Evolutionary conservation across 1,140 invertebrate species (phyloP).

Genomic region (Dendroctonus valens): DNA sequence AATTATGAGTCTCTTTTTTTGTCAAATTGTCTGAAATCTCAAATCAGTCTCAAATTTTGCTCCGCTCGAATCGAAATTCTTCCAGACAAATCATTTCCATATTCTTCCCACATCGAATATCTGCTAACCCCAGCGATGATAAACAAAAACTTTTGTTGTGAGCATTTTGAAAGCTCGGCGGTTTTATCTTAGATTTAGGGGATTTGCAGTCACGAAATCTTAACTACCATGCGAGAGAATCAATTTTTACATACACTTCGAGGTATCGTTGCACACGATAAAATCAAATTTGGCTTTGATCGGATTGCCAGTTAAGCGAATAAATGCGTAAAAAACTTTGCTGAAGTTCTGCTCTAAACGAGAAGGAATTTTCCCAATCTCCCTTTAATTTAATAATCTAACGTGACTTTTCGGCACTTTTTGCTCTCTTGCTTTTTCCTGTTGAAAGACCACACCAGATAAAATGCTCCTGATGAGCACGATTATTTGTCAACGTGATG

Average conservation of each 20-base stretch:
- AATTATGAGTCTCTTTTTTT: too few relatives aligned
- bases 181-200: constrained; percentile 6
- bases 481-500: constrained; percentile 25
- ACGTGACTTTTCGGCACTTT: background rate
- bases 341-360: background rate
- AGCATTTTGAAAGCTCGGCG: background rate
- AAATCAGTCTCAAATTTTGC: too few relatives aligned
- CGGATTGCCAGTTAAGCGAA: too few relatives aligned
- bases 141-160: constrained; percentile 6
- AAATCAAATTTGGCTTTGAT: too few relatives aligned
- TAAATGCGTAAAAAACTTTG: background rate
- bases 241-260: too few relatives aligned
- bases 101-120: background rate
- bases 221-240: too few relatives aligned
- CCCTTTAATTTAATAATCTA: constrained; percentile 1
- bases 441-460: constrained; percentile 6
- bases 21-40: too few relatives aligned
- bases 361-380: background rate
- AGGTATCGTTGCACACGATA: too few relatives aligned
- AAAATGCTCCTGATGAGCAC: constrained; percentile 16
- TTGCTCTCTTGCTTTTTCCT: background rate
- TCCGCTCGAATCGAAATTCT: background rate
- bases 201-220: constrained; percentile 12
- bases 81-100: background rate
- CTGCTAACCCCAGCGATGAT: constrained; percentile 1